Percentiles rank a stretch among this genome's conserved stretches.
These are phyloP conservation scores for Crocidura indochinensis DNA, from an alignment of 2,797 vertebrate species.

Conservation along the genomic window DNA sequence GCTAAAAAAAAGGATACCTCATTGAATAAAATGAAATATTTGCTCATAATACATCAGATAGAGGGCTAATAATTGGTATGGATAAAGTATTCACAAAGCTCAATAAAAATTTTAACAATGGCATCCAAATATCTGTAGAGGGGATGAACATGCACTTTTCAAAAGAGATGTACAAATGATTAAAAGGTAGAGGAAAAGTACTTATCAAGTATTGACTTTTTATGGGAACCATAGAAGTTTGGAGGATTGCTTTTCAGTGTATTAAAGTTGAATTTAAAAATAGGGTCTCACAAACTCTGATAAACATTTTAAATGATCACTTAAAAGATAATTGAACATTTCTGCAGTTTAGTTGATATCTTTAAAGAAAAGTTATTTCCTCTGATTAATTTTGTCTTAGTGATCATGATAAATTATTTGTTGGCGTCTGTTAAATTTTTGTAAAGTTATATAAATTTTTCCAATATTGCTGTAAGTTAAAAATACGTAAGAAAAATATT, in stretches of 20 bases:
- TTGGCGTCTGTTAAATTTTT: conserved; percentile 12
- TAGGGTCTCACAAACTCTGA: background rate
- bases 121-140: too few species aligned
- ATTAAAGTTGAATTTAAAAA: background rate
- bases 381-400: conserved; percentile 44
- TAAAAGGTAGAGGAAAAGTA: too few species aligned
- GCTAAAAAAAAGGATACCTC: too few species aligned
- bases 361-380: conserved; percentile 56
- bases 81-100: background rate
- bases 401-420: background rate
- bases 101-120: background rate
- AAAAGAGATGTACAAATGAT: too few species aligned
- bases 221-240: background rate
- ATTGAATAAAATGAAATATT: too few species aligned
- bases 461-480: background rate
- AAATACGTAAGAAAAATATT: background rate
- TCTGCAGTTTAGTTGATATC: conserved; percentile 45
- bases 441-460: background rate
- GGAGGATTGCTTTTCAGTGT: background rate
- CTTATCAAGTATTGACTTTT: background rate
- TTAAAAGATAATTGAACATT: conserved; percentile 9
- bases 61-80: too few species aligned
- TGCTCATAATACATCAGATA: too few species aligned
- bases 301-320: background rate
- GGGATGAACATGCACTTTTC: too few species aligned